A percentile compares a stretch with the other conserved stretches of the same genome.
phyloP scores from a whole-genome alignment of 2,113 vertebrate species.

The Cephalophus harveyi region DNA sequence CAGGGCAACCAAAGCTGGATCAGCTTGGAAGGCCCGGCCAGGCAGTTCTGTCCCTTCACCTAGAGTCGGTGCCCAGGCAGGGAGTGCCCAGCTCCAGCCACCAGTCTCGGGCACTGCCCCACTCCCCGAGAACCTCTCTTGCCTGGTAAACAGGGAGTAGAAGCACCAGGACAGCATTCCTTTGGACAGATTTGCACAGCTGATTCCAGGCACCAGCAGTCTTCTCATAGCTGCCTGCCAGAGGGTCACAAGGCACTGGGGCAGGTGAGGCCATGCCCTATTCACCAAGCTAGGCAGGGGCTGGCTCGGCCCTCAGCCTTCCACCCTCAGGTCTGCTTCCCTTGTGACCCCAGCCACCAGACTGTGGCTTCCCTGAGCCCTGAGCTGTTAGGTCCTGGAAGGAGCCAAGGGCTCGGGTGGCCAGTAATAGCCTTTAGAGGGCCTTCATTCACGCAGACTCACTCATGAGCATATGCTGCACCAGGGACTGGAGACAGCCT shows the following conservation, averaged over 20 bases:
- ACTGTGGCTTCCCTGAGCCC: background rate
- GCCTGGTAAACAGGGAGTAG: background rate
- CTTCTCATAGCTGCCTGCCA: background rate
- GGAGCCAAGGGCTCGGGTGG: background rate
- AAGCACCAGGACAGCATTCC: background rate
- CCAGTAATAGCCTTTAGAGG: background rate
- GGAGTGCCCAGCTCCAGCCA: background rate
- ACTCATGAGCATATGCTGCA: background rate
- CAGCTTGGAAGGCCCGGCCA: background rate
- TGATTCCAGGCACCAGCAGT: fast-evolving
- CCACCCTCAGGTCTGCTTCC: background rate
- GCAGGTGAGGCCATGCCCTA: fast-evolving
- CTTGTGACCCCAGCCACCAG: background rate
- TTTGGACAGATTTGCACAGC: fast-evolving
- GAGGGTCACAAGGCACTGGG: too few relatives aligned
- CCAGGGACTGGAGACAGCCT: background rate
- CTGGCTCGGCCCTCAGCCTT: background rate
- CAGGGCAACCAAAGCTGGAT: background rate
- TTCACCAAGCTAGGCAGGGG: background rate
- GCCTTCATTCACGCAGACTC: background rate
- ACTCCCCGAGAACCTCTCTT: background rate
- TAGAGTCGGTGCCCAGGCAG: background rate
- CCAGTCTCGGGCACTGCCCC: background rate
- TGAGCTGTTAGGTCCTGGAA: background rate
- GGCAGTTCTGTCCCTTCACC: background rate